phyloP scores from a whole-genome alignment of 2,888 invertebrate species.

The Zygaena filipendulae region DNA sequence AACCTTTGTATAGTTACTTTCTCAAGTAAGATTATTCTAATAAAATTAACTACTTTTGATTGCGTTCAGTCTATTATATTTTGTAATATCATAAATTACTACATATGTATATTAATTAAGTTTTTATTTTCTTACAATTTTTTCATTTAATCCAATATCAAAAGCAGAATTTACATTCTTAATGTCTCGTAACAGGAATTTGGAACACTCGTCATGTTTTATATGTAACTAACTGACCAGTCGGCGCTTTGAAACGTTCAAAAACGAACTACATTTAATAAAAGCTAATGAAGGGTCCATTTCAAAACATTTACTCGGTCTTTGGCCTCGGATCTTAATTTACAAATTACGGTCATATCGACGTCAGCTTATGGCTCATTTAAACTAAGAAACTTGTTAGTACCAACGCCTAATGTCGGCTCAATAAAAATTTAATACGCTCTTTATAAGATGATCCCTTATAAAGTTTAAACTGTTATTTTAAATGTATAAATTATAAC shows the following conservation, averaged over 20 bases:
- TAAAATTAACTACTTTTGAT: too few relatives aligned
- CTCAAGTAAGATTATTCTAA: too few relatives aligned
- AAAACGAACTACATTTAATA: slow-evolving; percentile 34
- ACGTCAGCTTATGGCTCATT: slow-evolving; percentile 28
- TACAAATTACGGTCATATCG: slow-evolving; percentile 48
- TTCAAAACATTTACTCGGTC: slow-evolving; percentile 42
- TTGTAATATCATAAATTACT: too few relatives aligned
- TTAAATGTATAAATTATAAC: slow-evolving; percentile 55
- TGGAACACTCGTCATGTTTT: too few relatives aligned
- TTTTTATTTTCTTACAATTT: too few relatives aligned
- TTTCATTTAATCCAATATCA: too few relatives aligned
- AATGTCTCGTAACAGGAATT: too few relatives aligned
- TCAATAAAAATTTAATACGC: slow-evolving; percentile 36
- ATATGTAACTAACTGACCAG: too few relatives aligned
- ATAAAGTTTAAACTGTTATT: slow-evolving; percentile 34
- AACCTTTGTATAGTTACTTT: too few relatives aligned
- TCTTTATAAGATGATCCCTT: slow-evolving; percentile 27
- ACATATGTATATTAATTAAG: too few relatives aligned
- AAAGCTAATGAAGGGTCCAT: slow-evolving; percentile 43
- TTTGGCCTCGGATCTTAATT: slow-evolving; percentile 32
- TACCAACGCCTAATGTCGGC: slow-evolving; percentile 22
- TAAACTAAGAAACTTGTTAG: slow-evolving; percentile 30
- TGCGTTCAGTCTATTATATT: too few relatives aligned
- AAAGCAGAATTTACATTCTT: too few relatives aligned
- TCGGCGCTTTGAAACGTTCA: slow-evolving; percentile 24